Conservation (phyloP, 2,888 invertebrate genomes). For the Stegana nigrithorax region DNA sequence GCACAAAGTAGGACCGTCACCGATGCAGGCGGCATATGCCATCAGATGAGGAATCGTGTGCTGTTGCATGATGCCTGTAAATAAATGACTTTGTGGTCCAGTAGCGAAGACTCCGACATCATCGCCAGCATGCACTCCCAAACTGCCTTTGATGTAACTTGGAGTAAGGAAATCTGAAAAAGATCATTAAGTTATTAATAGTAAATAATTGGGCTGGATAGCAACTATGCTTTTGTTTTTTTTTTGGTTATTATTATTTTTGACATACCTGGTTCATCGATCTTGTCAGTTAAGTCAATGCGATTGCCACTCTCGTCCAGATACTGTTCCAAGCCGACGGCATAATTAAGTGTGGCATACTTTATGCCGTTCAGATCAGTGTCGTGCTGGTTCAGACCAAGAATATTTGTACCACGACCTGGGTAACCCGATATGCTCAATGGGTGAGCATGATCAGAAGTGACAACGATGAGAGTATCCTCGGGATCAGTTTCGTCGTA, state of each 20-base stretch:
- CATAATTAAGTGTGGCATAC: conserved; percentile 79
- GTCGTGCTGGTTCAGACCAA: conserved; percentile 66
- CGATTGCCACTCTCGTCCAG: conserved; percentile 46
- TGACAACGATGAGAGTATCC: conserved; percentile 85
- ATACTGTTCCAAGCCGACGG: conserved; percentile 73
- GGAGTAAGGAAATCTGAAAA: conserved; percentile 38
- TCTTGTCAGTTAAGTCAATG: conserved; percentile 42
- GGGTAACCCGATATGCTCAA: conserved; percentile 83
- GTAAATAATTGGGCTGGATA: too few species aligned
- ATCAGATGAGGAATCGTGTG: conserved; percentile 81
- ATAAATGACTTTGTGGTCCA: conserved; percentile 83
- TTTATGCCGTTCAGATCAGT: conserved; percentile 63
- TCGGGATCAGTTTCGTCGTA: conserved; percentile 72
- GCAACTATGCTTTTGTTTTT: too few species aligned
- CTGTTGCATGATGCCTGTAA: conserved; percentile 82
- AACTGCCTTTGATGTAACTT: conserved; percentile 47
- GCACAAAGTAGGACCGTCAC: conserved; percentile 70
- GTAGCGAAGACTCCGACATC: conserved; percentile 82
- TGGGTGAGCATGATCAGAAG: conserved; percentile 82
- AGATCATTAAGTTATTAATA: conserved; percentile 13
- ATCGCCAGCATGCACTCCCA: conserved; percentile 81
- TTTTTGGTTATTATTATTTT: too few species aligned
- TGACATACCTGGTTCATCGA: conserved; percentile 31
- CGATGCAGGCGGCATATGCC: conserved; percentile 79
- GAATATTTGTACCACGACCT: conserved; percentile 70